Evolutionary conservation across 2,797 vertebrate genomes (phyloP), one percentile per base, ranked within the genome.

Genomic region (Sciurus vulgaris): DNA sequence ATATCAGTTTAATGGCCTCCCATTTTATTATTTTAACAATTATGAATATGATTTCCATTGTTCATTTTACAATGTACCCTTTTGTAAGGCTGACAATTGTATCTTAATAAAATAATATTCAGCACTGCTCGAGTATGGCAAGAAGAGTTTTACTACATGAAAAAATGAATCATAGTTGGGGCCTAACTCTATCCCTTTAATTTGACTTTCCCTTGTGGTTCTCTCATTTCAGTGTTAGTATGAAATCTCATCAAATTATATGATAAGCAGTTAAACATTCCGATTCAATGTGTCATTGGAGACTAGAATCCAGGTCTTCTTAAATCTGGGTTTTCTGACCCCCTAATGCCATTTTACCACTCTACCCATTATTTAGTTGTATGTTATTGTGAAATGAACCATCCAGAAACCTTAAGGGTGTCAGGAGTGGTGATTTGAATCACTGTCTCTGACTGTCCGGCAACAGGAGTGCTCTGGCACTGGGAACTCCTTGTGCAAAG

Each of bases 181-280:
- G 18, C 30, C 35, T 81, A 63, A 72, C 7, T 65, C 56, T 89
- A 2, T 51, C 30, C 41, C 41, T 49, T 89, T 26, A 73, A 30
- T 24, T 84, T 78, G 30, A 41, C 13, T 44, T 41, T 93, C 70
- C 49, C 1, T 0, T 77, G 63, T 63, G 30, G 3, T 73, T 72
- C 10, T 95, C 35, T 86, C 47, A 47, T 59, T 89, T 82, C 12
- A 85, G 2, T 51, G n/a, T 59, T 83, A 35, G 7, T 69, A 15
- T 89, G 69, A 89, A 56, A 51, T 72, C 30, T 93, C 63, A 92
- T 61, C 49, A 92, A 7, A 51, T 73, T 83, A 51, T 41, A 70
- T 69, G 56, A 30, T 73, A 73, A 69, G 33, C 9, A 61, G 14
- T 77, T 82, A 78, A 67, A 33, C 63, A 77, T 85, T 54, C 72